These are phyloP conservation scores for Caenorhabditis plicata DNA, from an alignment of 2,888 invertebrate species.

Conservation along the genomic window DNA sequence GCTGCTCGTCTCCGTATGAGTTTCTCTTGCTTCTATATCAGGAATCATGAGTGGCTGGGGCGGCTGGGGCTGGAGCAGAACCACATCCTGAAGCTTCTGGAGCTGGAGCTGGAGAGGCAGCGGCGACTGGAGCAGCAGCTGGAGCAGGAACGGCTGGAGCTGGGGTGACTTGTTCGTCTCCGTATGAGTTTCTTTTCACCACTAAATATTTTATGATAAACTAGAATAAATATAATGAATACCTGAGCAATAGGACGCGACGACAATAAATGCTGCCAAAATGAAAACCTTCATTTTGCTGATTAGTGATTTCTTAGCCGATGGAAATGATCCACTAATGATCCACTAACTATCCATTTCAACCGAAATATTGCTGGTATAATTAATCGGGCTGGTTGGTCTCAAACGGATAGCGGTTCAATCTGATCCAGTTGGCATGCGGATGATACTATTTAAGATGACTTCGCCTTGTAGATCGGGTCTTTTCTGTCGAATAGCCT, in stretches of 20 bases:
- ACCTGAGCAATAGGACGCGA: constrained; percentile 39
- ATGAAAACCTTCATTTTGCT: constrained; percentile 38
- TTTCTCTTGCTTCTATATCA: constrained; percentile 41
- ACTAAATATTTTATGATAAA: no score
- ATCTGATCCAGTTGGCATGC: no score
- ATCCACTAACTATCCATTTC: no score
- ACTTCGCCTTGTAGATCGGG: no score
- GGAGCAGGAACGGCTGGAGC: constrained; percentile 22
- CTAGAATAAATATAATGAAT: no score
- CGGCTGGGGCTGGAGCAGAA: constrained; percentile 1
- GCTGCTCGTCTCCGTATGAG: constrained; percentile 44
- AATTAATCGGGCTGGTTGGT: no score
- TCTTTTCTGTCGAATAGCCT: no score
- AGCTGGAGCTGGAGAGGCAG: constrained; percentile 23
- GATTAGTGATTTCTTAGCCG: no score
- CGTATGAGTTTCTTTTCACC: constrained; percentile 35
- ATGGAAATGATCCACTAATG: no score
- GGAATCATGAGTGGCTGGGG: constrained; percentile 12
- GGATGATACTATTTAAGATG: no score
- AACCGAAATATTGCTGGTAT: no score
- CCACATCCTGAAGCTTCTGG: constrained; percentile 6
- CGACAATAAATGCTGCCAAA: constrained; percentile 31
- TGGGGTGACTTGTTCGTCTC: constrained; percentile 37
- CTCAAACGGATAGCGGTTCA: no score
- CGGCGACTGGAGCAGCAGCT: constrained; percentile 11